Evolutionary conservation across 2,113 vertebrate species (phyloP).

Genomic region (Anolis sagrei): DNA sequence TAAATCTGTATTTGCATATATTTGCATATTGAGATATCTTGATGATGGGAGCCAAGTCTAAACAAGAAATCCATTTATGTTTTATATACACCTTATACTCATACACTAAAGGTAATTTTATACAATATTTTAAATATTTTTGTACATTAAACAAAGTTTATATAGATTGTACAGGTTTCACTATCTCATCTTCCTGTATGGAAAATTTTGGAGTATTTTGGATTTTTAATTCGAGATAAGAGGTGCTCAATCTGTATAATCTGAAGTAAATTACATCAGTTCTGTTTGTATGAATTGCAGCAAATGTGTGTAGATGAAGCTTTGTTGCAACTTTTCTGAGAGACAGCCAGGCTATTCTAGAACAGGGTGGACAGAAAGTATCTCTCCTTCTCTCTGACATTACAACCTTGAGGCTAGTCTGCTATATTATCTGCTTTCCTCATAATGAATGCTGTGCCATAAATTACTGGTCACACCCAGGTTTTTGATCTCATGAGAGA

Average conservation of each 20-base stretch:
- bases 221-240: no score
- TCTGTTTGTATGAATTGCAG: not conserved
- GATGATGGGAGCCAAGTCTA: no score
- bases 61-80: no score
- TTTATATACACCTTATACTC: no score
- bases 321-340: constrained; percentile 4
- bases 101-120: no score
- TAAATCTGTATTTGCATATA: no score
- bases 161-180: no score
- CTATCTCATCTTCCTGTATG: no score
- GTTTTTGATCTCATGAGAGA: constrained; percentile 21
- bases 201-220: no score
- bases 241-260: not conserved
- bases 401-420: not conserved
- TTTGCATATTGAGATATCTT: no score
- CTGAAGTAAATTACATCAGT: constrained; percentile 2
- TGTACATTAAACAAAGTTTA: no score
- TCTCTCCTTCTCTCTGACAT: constrained; percentile 9
- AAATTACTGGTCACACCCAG: constrained; percentile 6
- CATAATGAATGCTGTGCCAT: not conserved
- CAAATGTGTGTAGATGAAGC: not conserved
- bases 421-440: not conserved
- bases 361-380: constrained; percentile 6
- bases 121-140: no score
- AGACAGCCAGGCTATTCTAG: not conserved